Percentiles rank a stretch among this genome's conserved stretches.
Conservation (phyloP, 1,140 invertebrate genomes). For the Papilio xuthus region DNA sequence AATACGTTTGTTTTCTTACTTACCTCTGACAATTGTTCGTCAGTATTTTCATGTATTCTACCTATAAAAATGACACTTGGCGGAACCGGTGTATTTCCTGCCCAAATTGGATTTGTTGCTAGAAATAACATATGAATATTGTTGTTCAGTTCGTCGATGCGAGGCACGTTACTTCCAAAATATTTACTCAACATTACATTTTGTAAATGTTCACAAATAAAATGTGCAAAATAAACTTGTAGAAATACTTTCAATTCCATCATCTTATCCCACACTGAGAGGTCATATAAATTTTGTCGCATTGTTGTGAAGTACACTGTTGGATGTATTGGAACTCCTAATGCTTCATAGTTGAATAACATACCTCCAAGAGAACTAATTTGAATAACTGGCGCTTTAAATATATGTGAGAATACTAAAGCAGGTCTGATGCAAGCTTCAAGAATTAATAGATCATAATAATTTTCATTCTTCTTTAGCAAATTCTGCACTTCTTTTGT, state of each 20-base stretch:
- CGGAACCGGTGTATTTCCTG: slow-evolving; percentile 76
- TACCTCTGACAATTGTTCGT: slow-evolving; percentile 66
- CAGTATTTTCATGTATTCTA: slow-evolving; percentile 79
- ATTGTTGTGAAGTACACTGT: slow-evolving; percentile 44
- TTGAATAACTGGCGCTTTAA: slow-evolving; percentile 52
- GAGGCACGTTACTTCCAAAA: slow-evolving; percentile 53
- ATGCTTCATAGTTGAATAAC: slow-evolving; percentile 40
- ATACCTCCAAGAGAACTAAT: slow-evolving; percentile 51
- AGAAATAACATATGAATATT: slow-evolving; percentile 77
- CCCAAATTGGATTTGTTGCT: slow-evolving; percentile 82
- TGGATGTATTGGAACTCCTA: slow-evolving; percentile 49
- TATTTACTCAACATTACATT: slow-evolving; percentile 42
- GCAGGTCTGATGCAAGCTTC: slow-evolving; percentile 44
- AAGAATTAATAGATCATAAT: slow-evolving; percentile 50
- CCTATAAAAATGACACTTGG: slow-evolving; percentile 83
- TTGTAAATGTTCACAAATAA: slow-evolving; percentile 38
- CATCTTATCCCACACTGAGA: slow-evolving; percentile 50
- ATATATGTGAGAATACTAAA: slow-evolving; percentile 47
- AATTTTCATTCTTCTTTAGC: slow-evolving; percentile 40
- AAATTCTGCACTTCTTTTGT: slow-evolving; percentile 41
- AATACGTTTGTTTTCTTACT: not conserved
- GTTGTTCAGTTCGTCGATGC: slow-evolving; percentile 46
- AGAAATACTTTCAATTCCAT: slow-evolving; percentile 41
- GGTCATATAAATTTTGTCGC: slow-evolving; percentile 42
- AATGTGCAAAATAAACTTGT: slow-evolving; percentile 34